Conservation (phyloP, 2,797 vertebrate genomes). For the Telmatherina bonti region DNA sequence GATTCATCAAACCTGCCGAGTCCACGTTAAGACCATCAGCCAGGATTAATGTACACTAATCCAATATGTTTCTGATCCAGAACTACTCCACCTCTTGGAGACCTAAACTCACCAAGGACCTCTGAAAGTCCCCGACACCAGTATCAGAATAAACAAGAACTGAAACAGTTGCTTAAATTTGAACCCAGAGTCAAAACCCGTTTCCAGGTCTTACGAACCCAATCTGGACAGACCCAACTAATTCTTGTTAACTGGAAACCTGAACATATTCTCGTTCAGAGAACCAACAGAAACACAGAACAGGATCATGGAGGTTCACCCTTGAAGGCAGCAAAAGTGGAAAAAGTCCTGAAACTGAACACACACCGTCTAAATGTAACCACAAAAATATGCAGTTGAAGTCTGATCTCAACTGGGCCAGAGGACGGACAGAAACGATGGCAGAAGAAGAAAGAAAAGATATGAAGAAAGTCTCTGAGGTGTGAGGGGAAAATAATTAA, state of each 20-base stretch:
- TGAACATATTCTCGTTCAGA: background rate
- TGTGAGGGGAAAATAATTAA: slow-evolving; percentile 52
- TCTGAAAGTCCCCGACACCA: background rate
- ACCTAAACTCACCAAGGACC: background rate
- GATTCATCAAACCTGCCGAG: too few relatives aligned
- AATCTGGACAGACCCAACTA: background rate
- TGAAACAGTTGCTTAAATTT: background rate
- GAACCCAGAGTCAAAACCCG: too few relatives aligned
- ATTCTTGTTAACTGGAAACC: background rate
- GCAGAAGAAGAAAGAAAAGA: slow-evolving; percentile 15
- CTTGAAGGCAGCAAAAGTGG: too few relatives aligned
- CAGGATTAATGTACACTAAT: background rate
- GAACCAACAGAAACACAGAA: background rate
- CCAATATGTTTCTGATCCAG: background rate
- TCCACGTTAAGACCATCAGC: too few relatives aligned
- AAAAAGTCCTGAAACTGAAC: too few relatives aligned
- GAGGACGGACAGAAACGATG: background rate
- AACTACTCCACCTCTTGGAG: background rate
- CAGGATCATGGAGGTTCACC: background rate
- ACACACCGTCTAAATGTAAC: background rate
- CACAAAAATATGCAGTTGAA: background rate
- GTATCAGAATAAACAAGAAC: too few relatives aligned
- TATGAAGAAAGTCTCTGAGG: slow-evolving; percentile 18
- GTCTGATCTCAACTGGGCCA: background rate
- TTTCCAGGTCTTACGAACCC: background rate